These are phyloP conservation scores for Empis stercorea DNA, from an alignment of 2,888 invertebrate species.

Conservation along the genomic window DNA sequence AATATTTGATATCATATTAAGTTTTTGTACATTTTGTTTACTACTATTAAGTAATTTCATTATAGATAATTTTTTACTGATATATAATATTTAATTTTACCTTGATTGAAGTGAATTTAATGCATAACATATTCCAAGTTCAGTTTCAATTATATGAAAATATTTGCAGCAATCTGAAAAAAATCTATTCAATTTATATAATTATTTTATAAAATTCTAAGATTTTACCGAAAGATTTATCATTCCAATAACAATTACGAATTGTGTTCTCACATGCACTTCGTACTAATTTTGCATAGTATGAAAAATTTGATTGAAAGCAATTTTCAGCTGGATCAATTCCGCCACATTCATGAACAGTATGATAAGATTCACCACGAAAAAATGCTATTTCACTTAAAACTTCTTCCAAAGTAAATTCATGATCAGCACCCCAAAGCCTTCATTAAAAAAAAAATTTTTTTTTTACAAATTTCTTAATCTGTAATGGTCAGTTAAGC, in stretches of 20 bases:
- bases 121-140: constrained; percentile 51
- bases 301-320: constrained; percentile 44
- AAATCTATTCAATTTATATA: not conserved
- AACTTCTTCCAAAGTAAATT: constrained; percentile 56
- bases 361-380: constrained; percentile 51
- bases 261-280: constrained; percentile 45
- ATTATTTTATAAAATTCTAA: too few relatives aligned
- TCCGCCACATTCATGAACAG: constrained; percentile 46
- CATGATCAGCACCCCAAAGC: constrained; percentile 51
- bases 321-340: constrained; percentile 42
- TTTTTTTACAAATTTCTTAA: not conserved
- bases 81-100: too few relatives aligned
- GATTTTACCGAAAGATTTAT: constrained; percentile 34
- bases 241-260: constrained; percentile 46
- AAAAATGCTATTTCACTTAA: constrained; percentile 56
- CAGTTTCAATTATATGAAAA: constrained; percentile 51
- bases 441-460: constrained; percentile 30
- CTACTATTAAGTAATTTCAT: not conserved
- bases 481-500: not conserved
- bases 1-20: constrained; percentile 50
- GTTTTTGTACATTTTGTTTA: constrained; percentile 26
- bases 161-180: constrained; percentile 49
- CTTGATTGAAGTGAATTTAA: constrained; percentile 49
- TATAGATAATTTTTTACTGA: too few relatives aligned
- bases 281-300: constrained; percentile 45